Conservation (phyloP, 2,888 invertebrate species). For the Heterodera filipjevi region DNA sequence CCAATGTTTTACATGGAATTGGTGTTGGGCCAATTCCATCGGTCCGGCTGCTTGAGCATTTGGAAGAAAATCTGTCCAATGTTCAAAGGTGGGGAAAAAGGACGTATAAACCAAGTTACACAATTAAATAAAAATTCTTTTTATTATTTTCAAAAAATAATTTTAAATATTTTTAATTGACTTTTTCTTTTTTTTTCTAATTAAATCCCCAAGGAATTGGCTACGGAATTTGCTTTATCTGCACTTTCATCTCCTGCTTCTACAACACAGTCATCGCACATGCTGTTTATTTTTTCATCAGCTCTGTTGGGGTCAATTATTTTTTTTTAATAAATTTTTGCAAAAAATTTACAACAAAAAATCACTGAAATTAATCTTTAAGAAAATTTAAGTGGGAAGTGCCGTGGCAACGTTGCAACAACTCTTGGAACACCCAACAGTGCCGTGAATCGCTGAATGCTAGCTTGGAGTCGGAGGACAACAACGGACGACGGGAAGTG, state of each 20-base stretch:
- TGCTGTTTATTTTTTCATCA: conserved; percentile 87
- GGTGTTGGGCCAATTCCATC: conserved; percentile 88
- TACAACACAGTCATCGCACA: conserved; percentile 96
- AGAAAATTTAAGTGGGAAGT: conserved; percentile 68
- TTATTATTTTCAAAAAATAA: too few relatives aligned
- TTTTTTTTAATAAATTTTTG: conserved; percentile 13
- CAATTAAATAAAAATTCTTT: too few relatives aligned
- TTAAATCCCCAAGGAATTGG: conserved; percentile 75
- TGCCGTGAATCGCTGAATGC: conserved; percentile 70
- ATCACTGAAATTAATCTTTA: too few relatives aligned
- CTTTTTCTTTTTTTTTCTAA: conserved; percentile 1
- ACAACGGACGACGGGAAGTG: conserved; percentile 28
- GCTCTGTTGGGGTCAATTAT: conserved; percentile 70
- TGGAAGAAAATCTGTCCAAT: conserved; percentile 92
- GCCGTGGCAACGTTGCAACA: conserved; percentile 85
- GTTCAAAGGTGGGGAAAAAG: conserved; percentile 74
- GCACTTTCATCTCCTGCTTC: conserved; percentile 90
- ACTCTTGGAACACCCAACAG: conserved; percentile 82
- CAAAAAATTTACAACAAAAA: background rate
- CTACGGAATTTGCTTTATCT: conserved; percentile 91
- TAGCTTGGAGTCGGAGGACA: conserved; percentile 47
- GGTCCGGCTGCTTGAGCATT: conserved; percentile 86
- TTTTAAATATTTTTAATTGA: background rate
- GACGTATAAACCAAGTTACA: too few relatives aligned
- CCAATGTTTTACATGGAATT: conserved; percentile 94